Base-by-base conservation (phyloP, 1,140 invertebrate genomes). In the Pomacea maculata region DNA sequence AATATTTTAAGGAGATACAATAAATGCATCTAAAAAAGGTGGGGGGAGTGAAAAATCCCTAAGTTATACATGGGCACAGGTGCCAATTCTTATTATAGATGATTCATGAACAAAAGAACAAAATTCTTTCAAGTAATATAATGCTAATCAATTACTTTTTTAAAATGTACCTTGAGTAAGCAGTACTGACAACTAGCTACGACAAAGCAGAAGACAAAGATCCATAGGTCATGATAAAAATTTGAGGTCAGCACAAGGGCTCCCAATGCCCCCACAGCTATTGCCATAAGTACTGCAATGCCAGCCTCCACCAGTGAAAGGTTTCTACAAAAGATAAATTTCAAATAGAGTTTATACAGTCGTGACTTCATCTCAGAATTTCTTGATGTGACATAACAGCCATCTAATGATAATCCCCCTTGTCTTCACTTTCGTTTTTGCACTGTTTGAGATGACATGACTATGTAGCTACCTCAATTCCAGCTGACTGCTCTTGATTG, bases 101-200 rank as follows among this genome's bases (percentile, higher is more conserved):
- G 34, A 61, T 61, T 61, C 11, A 61, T 14, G 57, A 61, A 61
- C 11, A 17, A 61, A 61, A 57, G 14, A 57, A 57, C 9, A 57
- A 61, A 61, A 61, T 17, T 61, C 11, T 14, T 14, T 17, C 57
- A 61, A 61, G 57, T 45, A 4, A 4, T 2, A 45, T 45, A 45
- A 45, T 45, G 34, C 34, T 45, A 45, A 45, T 45, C 25, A 45
- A 45, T 45, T 4, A 45, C 6, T 45, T 45, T 45, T 45, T 45
- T 45, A 45, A 45, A 45, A 45, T 45, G 34, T 85, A 92, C 91
- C 90, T 99, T 99, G 21, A 99, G 92, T 73, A 99, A 92, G 1
- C 98, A 99, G 91, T 99, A 99, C 90, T 99, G 98, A 90, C 97
- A 98, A 15, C 97, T 95, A 17, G 98, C 98, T 71, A 99, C 97